Base-by-base conservation (phyloP, 2,888 invertebrate species). In the Hyles lineata region DNA sequence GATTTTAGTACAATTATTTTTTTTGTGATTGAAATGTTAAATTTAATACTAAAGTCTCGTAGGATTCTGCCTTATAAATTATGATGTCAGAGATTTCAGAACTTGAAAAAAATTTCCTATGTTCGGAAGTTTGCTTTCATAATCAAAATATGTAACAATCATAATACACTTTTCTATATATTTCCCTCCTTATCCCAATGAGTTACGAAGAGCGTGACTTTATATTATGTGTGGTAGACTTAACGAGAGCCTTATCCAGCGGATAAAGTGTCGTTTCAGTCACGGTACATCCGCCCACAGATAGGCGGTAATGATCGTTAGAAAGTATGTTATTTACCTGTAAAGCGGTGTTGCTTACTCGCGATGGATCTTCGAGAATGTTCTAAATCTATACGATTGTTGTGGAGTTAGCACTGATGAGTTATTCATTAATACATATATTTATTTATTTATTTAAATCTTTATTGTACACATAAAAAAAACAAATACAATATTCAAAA, bases 251-350 rank as follows among this genome's bases (percentile, higher is more conserved):
- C 17, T 62, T 62, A 62, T 62, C 61, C 32, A 32, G 61, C 19
- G 32, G 58, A 59, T 43, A 70, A 60, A 59, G 70, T 58, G 70
- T 35, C 70, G 60, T 19, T 35, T 70, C 9, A 35, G 70, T 60
- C 60, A 35, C 35, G 59, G 43, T 59, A 8, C 60, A 43, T 70
- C 59, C 35, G 32, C 70, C 70, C 60, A 58, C 59, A 43, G 59
- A 59, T 59, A 59, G 59, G 58, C 60, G 43, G 63, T 67, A 35
- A 70, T 70, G 43, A 70, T 70, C 60, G 59, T 70, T 70, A 21
- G 59, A 70, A 59, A 70, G 70, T 63, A 35, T 21, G 21, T 21
- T 32, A n/a, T 63, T 63, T 63, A n/a, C 35, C 35, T 21, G 21
- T n/a, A 63, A 7, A n/a, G 9, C 11, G 62, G 62, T 35, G 35